Evolutionary conservation across 2,888 invertebrate species (phyloP).

Genomic region (Volucella zonaria): DNA sequence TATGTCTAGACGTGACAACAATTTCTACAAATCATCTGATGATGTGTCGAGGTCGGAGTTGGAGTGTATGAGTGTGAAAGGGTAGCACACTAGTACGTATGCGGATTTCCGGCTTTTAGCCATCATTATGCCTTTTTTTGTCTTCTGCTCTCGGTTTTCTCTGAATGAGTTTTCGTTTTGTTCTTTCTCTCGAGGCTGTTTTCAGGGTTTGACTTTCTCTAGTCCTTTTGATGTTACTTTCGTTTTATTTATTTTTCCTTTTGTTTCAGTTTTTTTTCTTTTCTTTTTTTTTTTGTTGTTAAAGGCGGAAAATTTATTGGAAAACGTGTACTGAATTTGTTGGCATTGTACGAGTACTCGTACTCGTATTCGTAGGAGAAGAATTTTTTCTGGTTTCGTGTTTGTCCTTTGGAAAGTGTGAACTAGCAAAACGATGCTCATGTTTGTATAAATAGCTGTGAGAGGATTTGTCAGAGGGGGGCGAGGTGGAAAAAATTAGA

Average conservation of each 20-base stretch:
- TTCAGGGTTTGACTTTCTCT: neutral
- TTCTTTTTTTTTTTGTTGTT: constrained; percentile 25
- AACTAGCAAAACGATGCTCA: no score
- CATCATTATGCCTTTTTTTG: constrained; percentile 39
- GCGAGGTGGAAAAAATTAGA: no score
- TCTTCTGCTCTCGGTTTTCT: constrained; percentile 44
- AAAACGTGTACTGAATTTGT: constrained; percentile 74
- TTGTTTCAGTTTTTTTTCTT: constrained; percentile 6
- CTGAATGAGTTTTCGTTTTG: constrained; percentile 53
- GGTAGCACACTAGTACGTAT: neutral
- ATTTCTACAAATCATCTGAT: constrained; percentile 78
- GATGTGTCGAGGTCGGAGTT: constrained; percentile 21
- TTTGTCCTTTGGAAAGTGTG: no score
- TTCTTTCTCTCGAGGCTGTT: neutral
- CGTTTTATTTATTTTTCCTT: constrained; percentile 33
- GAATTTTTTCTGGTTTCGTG: no score
- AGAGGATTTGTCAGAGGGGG: no score
- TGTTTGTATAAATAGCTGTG: no score
- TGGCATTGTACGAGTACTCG: constrained; percentile 7
- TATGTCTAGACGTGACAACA: constrained; percentile 83
- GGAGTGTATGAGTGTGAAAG: constrained; percentile 10
- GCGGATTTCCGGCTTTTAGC: constrained; percentile 42
- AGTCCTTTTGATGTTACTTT: neutral
- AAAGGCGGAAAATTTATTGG: constrained; percentile 50
- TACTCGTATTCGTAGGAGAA: no score